Evolutionary conservation across 2,797 vertebrate species (phyloP), one percentile per base, ranked within the genome.

Genomic region (Liasis olivaceus): DNA sequence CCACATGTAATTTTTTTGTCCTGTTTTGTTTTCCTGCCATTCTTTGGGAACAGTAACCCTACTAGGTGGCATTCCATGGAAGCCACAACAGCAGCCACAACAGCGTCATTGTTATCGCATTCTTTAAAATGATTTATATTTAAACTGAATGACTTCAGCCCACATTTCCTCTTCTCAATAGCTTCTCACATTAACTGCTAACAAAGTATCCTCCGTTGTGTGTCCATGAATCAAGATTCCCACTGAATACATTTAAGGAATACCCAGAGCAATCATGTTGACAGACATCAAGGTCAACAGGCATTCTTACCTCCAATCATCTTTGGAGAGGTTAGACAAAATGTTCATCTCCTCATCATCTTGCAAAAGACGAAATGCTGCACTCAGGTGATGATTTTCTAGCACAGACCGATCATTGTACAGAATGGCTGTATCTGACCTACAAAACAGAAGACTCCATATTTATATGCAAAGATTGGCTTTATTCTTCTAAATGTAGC

Each of bases 321-420:
- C 99, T 97, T 99, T 99, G 36, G 98, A 98, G 90, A 99, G 97
- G 96, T 99, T 99, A 90, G 97, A 97, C 64, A 99, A 96, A 97
- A 99, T 99, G 96, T 99, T 99, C 98, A 98, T 99, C 88, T 99
- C 99, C 47, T 99, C 99, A 1, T 99, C 99, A 4, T 98, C 98
- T 96, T 99, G 99, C 12, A 99, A 97, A 91, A 99, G 99, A 77
- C 98, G 98, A 94, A 99, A 99, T 0, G 98, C 98, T 3, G 99
- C 98, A 42, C 99, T 99, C 64, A 99, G 97, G 0, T 99, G 99
- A 94, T 99, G 99, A 95, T 99, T 99, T 97, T 99, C 99, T 91
- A 98, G 97, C 59, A 99, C 99, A 17, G 99, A 98, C 0, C 98
- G 98, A 94, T 99, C 99, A 13, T 99, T 99, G 96, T 99, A 99